Evolutionary conservation across 2,888 invertebrate species (phyloP), one percentile per base, ranked within the genome.

Genomic region (Macrophya alboannulata): DNA sequence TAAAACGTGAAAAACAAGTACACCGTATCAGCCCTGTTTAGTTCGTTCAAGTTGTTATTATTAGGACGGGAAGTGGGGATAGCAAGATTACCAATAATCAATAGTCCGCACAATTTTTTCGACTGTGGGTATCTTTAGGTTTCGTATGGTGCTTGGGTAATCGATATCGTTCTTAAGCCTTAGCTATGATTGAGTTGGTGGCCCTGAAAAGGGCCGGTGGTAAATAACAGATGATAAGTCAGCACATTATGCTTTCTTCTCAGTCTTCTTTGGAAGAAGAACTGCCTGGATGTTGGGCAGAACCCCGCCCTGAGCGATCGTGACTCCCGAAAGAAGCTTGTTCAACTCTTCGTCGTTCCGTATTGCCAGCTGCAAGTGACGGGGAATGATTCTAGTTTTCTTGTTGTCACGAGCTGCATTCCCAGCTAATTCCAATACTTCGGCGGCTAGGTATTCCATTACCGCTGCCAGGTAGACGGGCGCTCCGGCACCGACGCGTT

Each of bases 251-350:
- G 45, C 45, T 25, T 82, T 82, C 31, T 82, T 82, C 48, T 82
- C 68, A 43, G 65, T 82, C 17, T 82, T 96, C 95, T 97, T 97
- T 79, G 97, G 97, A 83, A 97, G 91, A 1, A 97, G 94, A 25
- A 96, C 95, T 5, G 96, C 95, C 90, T 97, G 96, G 88, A 97
- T 97, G 91, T 96, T 96, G 0, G 97, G 97, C 90, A 98, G 92
- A 0, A 98, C 97, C 89, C 98, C 98, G 87, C 97, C 97, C 92
- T 97, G 96, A 37, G 97, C 96, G 90, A 98, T 97, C 15, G 97
- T 97, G 0, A 97, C 97, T 65, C 96, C 96, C 1, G 95, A 95
- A 0, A 98, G 93, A 84, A 98, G 94, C 91, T 96, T 96, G 92
- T 97, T 97, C 90, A 98, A 94, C 90, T 98, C 97, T 89, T 97